Evolutionary conservation across 2,888 invertebrate species (phyloP), one percentile per base, ranked within the genome.

Genomic region (Periphyllus acericola): DNA sequence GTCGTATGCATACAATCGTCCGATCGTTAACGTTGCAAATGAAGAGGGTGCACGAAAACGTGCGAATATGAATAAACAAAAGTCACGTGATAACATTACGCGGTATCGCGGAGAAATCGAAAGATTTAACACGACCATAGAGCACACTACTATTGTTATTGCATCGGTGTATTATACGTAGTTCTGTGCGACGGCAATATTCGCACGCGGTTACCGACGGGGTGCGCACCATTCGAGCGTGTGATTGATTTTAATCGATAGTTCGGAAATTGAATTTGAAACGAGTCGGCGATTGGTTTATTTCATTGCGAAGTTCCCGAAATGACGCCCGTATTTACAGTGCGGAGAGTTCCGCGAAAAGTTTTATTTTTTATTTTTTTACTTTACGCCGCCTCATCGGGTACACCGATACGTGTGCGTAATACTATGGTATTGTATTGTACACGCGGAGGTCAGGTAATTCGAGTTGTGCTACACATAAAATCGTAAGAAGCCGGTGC

Each of bases 221-320:
- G n/a, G 46, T 46, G 11, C 3, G 3, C 21, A 60, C 21, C 21
- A 60, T 8, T 11, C 19, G 60, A 60, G 25, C 60, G 60, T 25
- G 25, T 79, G 25, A 55, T 32, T 14, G 32, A 32, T 79, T 71
- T 79, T 55, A 79, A 79, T 79, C 79, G 52, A 79, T 79, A 79
- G 25, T 81, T 46, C 25, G 21, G 29, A 68, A 81, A 81, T 81
- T 81, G 40, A 81, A 81, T 81, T 81, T 68, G 9, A 81, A 81
- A 40, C 55, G 68, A 68, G n/a, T 32, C 4, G 66, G 32, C 46
- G 11, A 29, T 46, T 32, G 29, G 68, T 68, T n/a, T 71, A 68
- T 46, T 82, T 71, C 32, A n/a, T 71, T 6, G 8, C 32, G 9
- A 32, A 52, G 3, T 82, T 82, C 40, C 32, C 1, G 3, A 52